phyloP scores from a whole-genome alignment of 2,113 vertebrate species.

The Centrocercus urophasianus region DNA sequence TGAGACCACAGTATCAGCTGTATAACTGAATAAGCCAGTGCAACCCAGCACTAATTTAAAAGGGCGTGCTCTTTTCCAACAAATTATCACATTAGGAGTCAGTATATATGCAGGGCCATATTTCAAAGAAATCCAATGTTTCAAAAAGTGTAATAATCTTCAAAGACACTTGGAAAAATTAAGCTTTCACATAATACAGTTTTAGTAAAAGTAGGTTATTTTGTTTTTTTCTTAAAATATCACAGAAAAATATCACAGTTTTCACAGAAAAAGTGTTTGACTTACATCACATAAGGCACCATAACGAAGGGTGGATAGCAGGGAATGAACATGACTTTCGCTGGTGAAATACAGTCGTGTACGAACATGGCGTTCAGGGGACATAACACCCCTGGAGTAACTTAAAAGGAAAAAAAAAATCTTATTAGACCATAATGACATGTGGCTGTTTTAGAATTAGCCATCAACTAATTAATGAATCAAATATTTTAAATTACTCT shows the following conservation, averaged over 20 bases:
- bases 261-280: background rate
- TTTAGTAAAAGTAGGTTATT: background rate
- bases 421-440: background rate
- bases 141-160: background rate
- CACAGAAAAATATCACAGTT: background rate
- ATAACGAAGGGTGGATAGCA: slow-evolving; percentile 88
- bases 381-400: slow-evolving; percentile 91
- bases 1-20: background rate
- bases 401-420: slow-evolving; percentile 63
- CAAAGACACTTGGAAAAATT: background rate
- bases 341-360: slow-evolving; percentile 92
- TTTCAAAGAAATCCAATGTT: background rate
- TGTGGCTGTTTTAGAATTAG: background rate
- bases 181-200: background rate
- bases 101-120: too few relatives aligned
- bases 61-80: background rate
- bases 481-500: background rate
- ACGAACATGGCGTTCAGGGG: slow-evolving; percentile 90
- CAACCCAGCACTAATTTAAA: background rate
- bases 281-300: slow-evolving; percentile 91
- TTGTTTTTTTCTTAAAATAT: background rate
- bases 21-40: background rate
- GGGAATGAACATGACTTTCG: slow-evolving; percentile 90
- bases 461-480: background rate
- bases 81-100: background rate